A percentile compares a stretch with the other conserved stretches of the same genome.
These are phyloP conservation scores for Euzophera pinguis DNA, from an alignment of 2,888 invertebrate genomes.

Conservation along the genomic window DNA sequence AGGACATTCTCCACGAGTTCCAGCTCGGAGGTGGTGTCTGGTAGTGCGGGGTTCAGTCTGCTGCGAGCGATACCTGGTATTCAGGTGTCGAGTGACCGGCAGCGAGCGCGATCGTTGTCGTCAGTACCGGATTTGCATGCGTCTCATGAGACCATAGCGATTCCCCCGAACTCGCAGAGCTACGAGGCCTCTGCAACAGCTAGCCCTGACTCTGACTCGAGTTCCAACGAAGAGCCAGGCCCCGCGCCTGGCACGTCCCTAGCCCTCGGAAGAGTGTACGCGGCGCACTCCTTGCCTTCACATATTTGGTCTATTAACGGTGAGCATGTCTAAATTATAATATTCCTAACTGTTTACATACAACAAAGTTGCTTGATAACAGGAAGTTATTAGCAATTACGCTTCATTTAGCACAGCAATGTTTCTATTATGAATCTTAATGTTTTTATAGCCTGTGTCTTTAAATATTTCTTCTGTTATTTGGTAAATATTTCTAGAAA, in stretches of 20 bases:
- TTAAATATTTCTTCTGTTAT: background rate
- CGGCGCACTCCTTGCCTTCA: constrained; percentile 93
- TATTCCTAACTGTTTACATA: background rate
- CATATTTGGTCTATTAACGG: constrained; percentile 96
- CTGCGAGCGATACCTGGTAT: constrained; percentile 86
- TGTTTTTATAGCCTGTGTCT: background rate
- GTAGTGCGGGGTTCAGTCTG: constrained; percentile 82
- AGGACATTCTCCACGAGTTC: constrained; percentile 89
- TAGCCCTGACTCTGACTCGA: constrained; percentile 84
- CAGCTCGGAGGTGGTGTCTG: constrained; percentile 82
- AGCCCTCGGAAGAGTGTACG: constrained; percentile 88
- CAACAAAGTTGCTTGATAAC: background rate
- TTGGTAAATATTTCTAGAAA: background rate
- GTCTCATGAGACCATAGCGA: constrained; percentile 81
- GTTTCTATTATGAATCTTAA: background rate
- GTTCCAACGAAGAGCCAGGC: constrained; percentile 83
- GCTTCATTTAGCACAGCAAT: background rate
- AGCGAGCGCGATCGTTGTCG: constrained; percentile 89
- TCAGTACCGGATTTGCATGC: constrained; percentile 88
- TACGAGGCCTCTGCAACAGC: constrained; percentile 83
- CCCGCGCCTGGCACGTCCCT: constrained; percentile 66
- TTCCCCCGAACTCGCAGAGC: constrained; percentile 82
- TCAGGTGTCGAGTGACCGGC: constrained; percentile 87
- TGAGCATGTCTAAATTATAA: constrained; percentile 62
- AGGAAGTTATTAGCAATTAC: background rate